phyloP scores from a whole-genome alignment of 2,888 invertebrate genomes.

The Limnephilus auricula region DNA sequence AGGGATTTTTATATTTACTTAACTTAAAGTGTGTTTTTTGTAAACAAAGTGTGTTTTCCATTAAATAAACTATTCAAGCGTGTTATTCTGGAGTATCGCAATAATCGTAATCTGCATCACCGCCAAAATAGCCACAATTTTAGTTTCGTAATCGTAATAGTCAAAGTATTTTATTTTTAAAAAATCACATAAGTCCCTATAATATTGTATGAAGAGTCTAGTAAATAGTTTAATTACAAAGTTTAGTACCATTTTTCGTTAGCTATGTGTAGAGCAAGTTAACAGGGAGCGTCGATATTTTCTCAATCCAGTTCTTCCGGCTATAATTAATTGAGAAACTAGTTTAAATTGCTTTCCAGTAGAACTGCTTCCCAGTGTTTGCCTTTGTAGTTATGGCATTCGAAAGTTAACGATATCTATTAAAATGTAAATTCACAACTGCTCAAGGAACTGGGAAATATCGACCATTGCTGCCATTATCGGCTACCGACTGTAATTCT shows the following conservation, averaged over 20 bases:
- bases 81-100: background rate
- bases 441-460: slow-evolving; percentile 3
- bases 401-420: slow-evolving; percentile 38
- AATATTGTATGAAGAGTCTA: background rate
- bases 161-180: no score
- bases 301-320: background rate
- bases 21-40: no score
- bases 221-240: background rate
- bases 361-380: slow-evolving; percentile 20
- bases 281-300: slow-evolving; percentile 18
- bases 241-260: background rate
- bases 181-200: background rate
- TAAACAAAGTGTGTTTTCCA: no score
- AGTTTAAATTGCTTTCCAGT: slow-evolving; percentile 42
- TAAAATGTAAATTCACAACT: slow-evolving; percentile 40
- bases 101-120: no score
- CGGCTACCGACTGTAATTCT: background rate
- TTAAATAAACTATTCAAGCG: no score
- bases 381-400: slow-evolving; percentile 31
- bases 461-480: background rate
- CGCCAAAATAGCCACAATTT: no score
- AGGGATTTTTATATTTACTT: no score
- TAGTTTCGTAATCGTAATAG: no score
- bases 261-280: background rate
- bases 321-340: slow-evolving; percentile 25